Base-by-base conservation (phyloP, 1,140 invertebrate genomes). In the Drosophila fuyamai region DNA sequence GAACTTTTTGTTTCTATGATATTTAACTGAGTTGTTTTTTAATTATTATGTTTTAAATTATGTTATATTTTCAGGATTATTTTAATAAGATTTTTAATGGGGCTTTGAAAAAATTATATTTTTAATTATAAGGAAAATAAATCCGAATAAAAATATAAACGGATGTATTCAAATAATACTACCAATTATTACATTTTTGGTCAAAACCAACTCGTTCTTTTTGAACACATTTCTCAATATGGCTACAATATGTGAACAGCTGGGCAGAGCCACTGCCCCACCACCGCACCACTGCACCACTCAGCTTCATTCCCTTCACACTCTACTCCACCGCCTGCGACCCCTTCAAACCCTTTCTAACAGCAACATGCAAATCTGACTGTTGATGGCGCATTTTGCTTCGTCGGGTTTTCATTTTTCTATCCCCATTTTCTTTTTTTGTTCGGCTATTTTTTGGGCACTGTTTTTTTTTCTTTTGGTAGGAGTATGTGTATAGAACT, bases 361-460 rank as follows among this genome's bases (percentile, higher is more conserved):
- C 83, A 76, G 75, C 44, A 82, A 71, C 76, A 86, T 86, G 83
- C 79, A 86, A 86, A 86, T 86, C 83, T 86, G 83, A 86, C 79
- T 88, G 76, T 86, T 86, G 83, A 86, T 88, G 79, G 84, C 75
- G 71, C 83, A 86, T 85, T 85, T 72, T 81, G 78, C 81, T 73
- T 76, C 51, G 55, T 70, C 72, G 76, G 38, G 53, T 32, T 83
- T 81, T 72, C 76, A 79, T 78, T 82, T 82, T 66, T 44, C 56
- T 14, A 35, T 18, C 36, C 44, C 38, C 6, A 27, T 48, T 40
- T 65, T 12, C 32, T 4, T 14, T 36, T 62, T 36, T 57, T 55
- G 27, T 35, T 56, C 16, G n/a, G 5, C 10, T 40, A 13, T 57
- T 65, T 77, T 65, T 82, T 61, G 43, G 16, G 6, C 32, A 36